Percentiles rank a stretch among this genome's conserved stretches.
Evolutionary conservation across 2,113 vertebrate genomes (phyloP).

Genomic region (Ictidomys tridecemlineatus): DNA sequence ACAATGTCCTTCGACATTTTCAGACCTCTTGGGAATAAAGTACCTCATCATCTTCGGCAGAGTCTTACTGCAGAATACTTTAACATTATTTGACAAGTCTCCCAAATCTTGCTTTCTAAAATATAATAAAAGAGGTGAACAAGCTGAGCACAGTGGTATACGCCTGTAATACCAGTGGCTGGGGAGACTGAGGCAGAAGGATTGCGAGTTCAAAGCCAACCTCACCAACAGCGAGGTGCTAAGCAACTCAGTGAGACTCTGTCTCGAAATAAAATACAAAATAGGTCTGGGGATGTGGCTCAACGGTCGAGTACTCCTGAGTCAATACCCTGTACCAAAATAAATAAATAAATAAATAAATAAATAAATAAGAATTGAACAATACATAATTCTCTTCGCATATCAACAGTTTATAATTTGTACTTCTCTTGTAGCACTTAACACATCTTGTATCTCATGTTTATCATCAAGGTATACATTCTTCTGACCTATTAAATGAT

Average conservation of each 20-base stretch:
- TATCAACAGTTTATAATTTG: background rate
- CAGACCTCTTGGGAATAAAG: background rate
- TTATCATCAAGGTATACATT: background rate
- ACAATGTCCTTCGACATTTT: background rate
- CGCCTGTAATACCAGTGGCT: too few relatives aligned
- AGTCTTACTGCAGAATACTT: constrained; percentile 1
- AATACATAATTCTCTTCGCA: background rate
- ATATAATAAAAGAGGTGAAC: background rate
- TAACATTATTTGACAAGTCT: background rate
- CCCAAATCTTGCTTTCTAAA: background rate
- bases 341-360: too few relatives aligned
- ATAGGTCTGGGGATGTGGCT: too few relatives aligned
- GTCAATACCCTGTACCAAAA: too few relatives aligned
- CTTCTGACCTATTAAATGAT: background rate
- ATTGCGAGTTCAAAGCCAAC: too few relatives aligned
- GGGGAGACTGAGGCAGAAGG: too few relatives aligned
- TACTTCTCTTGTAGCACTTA: background rate
- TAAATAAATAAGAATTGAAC: too few relatives aligned
- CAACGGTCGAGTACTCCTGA: too few relatives aligned
- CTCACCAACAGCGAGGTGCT: too few relatives aligned
- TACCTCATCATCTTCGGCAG: background rate
- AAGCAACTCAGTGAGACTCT: too few relatives aligned
- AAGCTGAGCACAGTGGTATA: too few relatives aligned
- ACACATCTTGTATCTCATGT: background rate
- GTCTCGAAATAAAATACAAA: too few relatives aligned